Base-by-base conservation (phyloP, 1,140 invertebrate species). In the Spodoptera litura region DNA sequence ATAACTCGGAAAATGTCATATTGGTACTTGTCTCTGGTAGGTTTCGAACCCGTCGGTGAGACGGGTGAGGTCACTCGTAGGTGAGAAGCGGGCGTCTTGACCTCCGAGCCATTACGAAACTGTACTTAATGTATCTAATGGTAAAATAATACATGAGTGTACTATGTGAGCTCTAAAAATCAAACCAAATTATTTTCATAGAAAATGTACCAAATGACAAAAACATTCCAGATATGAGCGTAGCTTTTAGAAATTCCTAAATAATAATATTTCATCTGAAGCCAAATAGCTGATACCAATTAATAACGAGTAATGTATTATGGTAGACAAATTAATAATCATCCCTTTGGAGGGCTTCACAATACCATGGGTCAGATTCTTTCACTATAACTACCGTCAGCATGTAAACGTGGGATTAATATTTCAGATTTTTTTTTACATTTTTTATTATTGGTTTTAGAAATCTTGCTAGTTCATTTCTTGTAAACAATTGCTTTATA, bases 261-360 rank as follows among this genome's bases (percentile, higher is more conserved):
- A 31, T 20, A 61, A 74, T 53, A 74, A 52, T 74, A 64, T 38
- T 64, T 35, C 35, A 62, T n/a, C 55, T 38, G 56, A 25, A 64
- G n/a, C 59, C 73, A n/a, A 35, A 62, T 49, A 15, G 73, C 27
- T 53, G 20, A 38, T 55, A 62, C 49, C 73, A 75, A 75, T 75
- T 75, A 75, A 75, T 75, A 53, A 25, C 13, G 44, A 53, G 49
- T 64, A 75, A 75, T 75, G 49, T 78, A 78, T 79, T 77, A 77
- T 73, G 59, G 77, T 75, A 72, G 64, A 81, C 80, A 81, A 84
- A 79, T 85, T 81, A 82, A 85, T 85, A 82, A 82, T 82, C 83
- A 79, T 78, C 79, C 79, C 71, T 64, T 76, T 66, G 38, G 11
- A 62, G 59, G 55, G 72, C 68, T 79, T 80, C 61, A 85, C 77